These are phyloP conservation scores for Aplocera efformata DNA, from an alignment of 2,888 invertebrate species.

Conservation along the genomic window DNA sequence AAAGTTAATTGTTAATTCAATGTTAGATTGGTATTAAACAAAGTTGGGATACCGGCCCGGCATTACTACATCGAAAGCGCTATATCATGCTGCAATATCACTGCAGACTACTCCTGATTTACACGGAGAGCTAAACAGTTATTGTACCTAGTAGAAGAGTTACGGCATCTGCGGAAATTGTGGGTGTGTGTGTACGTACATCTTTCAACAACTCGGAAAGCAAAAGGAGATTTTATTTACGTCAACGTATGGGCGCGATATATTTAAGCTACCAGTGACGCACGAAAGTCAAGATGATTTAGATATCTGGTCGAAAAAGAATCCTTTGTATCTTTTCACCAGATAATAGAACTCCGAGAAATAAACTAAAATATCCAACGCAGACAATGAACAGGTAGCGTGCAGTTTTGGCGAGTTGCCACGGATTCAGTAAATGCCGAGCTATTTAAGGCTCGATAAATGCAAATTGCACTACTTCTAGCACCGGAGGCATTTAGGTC, in stretches of 20 bases:
- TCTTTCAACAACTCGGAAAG: not conserved
- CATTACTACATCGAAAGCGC: slow-evolving; percentile 18
- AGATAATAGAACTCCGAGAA: slow-evolving; percentile 5
- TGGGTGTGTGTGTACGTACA: slow-evolving; percentile 11
- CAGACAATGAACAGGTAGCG: slow-evolving; percentile 35
- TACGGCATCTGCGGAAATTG: slow-evolving; percentile 14
- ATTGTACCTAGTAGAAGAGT: slow-evolving; percentile 24
- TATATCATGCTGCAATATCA: slow-evolving; percentile 34
- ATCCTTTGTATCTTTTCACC: not conserved
- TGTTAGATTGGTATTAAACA: not conserved
- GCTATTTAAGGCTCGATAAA: slow-evolving; percentile 55
- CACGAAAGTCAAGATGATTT: slow-evolving; percentile 13
- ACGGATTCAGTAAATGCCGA: slow-evolving; percentile 43
- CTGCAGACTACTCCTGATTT: slow-evolving; percentile 35
- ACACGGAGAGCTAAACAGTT: slow-evolving; percentile 26
- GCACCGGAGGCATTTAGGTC: slow-evolving; percentile 65
- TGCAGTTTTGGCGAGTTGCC: slow-evolving; percentile 41
- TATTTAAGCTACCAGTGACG: too few relatives aligned
- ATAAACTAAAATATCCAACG: slow-evolving; percentile 17
- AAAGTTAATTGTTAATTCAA: too few relatives aligned
- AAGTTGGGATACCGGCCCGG: slow-evolving; percentile 2
- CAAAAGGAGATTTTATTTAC: too few relatives aligned
- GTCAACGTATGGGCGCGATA: too few relatives aligned
- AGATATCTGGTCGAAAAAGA: slow-evolving; percentile 5
- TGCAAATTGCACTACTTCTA: slow-evolving; percentile 66